These are phyloP conservation scores for Holacanthus passer DNA, from an alignment of 2,113 vertebrate species.

Conservation along the genomic window DNA sequence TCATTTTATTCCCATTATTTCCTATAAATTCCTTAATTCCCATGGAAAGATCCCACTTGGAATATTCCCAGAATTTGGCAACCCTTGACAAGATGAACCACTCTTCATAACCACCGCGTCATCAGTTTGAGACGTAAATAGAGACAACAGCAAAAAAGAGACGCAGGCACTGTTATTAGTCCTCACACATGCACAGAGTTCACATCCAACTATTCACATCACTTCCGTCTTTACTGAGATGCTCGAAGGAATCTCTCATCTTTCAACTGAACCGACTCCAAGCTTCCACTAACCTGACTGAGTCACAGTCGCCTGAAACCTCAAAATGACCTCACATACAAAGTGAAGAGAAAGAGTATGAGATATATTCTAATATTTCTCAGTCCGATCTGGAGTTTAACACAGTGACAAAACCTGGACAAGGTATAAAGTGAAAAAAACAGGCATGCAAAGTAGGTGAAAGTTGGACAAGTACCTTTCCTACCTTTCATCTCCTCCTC, in stretches of 20 bases:
- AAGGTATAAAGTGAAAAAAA: slow-evolving; percentile 37
- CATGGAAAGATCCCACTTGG: too few species aligned
- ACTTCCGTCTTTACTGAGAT: slow-evolving; percentile 1
- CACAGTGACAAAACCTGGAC: neutral
- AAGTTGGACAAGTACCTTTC: slow-evolving; percentile 86
- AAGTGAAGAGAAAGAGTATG: neutral
- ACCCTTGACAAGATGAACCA: neutral
- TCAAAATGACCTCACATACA: slow-evolving; percentile 16
- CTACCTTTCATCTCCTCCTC: slow-evolving; percentile 99
- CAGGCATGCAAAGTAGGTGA: slow-evolving; percentile 78
- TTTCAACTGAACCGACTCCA: neutral
- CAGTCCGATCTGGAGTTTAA: slow-evolving; percentile 13
- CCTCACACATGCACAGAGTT: neutral
- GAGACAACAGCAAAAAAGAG: neutral
- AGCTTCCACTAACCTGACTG: neutral
- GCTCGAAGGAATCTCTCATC: neutral
- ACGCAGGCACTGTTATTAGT: neutral
- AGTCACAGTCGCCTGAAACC: slow-evolving; percentile 10
- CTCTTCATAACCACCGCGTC: neutral
- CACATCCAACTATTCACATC: neutral
- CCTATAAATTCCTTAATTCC: too few species aligned
- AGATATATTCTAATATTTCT: neutral
- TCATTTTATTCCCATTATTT: too few species aligned
- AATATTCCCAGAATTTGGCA: too few species aligned
- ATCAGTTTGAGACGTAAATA: neutral